Evolutionary conservation across 1,140 invertebrate genomes (phyloP), one percentile per base, ranked within the genome.

Genomic region (Pseudachorutes palmiensis): DNA sequence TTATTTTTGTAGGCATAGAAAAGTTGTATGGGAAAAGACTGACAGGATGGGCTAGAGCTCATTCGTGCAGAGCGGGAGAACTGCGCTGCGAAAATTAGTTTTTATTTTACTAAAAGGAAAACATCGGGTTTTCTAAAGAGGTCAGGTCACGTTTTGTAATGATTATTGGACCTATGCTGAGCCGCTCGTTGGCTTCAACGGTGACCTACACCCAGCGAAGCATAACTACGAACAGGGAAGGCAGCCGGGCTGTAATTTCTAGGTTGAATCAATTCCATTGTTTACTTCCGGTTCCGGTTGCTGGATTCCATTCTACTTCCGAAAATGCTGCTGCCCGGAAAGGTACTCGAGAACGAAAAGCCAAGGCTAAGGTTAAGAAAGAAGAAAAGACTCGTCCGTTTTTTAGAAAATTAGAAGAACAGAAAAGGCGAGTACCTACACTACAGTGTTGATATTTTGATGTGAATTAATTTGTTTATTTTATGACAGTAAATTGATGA

Each of bases 341-440:
- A 78, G 86, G 88, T 66, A 89, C 87, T 3, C 81, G 89, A 70
- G 87, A 87, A 29, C 69, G 66, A 67, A 87, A 84, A 74, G 83
- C 82, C 14, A 80, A 81, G 59, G 89, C 87, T 78, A 82, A 87
- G 41, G 88, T 88, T 77, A 81, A 83, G 31, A 84, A 85, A 75
- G 80, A 87, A 16, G 80, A 85, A 75, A 87, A 89, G 82, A 79
- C 85, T 61, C 83, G 82, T 64, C 85, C 85, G 67, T 83, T 85
- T 28, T 83, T 85, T 1, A 82, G 85, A 70, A 84, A 85, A 64
- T 77, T 83, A 72, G 77, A 82, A 74, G 79, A 81, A 62, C 81
- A 80, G 70, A 78, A 75, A 12, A 75, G 76, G 80, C 74, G 67
- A 71, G 67, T 12, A 26, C 5, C 5, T 5, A 61, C 9, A 24